Base-by-base conservation (phyloP, 2,888 invertebrate genomes). In the Pemphredon lugubris region DNA sequence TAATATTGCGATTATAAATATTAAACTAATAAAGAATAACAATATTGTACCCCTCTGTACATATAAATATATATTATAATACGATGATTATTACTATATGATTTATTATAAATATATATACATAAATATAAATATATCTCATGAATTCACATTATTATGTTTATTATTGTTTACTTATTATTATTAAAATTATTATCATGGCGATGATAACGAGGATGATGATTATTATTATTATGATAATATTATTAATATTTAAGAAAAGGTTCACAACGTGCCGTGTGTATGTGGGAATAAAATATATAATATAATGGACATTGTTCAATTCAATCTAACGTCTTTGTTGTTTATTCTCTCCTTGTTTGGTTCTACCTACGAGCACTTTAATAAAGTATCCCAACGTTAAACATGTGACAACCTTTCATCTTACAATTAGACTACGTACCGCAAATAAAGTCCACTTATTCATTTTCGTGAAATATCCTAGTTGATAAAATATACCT, bases 231-330 rank as follows among this genome's bases (percentile, higher is more conserved):
- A 88, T 87, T 87, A 88, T 86, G 79, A 88, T 89, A 87, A 87
- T 88, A 88, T 86, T 87, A 88, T 87, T 90, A 90, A 89, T 87
- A 94, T 94, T 93, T 92, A 94, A 94, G 94, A 94, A 94, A 94
- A 94, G 94, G 94, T 95, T 95, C 95, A 95, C 95, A 94, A 94
- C 94, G 95, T 95, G 95, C 95, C 95, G 95, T 94, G 94, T 94
- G 94, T 95, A 94, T 95, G 94, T 95, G 95, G 94, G 94, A 93
- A 93, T 90, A 90, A 93, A 90, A 90, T 92, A 91, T 94, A 94
- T 94, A 94, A 94, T 94, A 94, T 94, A 94, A 94, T 94, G 94
- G 94, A 95, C 94, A 94, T 94, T 95, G 95, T 95, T 94, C 94
- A 95, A 94, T 94, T 93, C 93, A 92, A 92, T 78, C 74, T 75